phyloP scores from a whole-genome alignment of 2,888 invertebrate species.

The Campoletis raptor region DNA sequence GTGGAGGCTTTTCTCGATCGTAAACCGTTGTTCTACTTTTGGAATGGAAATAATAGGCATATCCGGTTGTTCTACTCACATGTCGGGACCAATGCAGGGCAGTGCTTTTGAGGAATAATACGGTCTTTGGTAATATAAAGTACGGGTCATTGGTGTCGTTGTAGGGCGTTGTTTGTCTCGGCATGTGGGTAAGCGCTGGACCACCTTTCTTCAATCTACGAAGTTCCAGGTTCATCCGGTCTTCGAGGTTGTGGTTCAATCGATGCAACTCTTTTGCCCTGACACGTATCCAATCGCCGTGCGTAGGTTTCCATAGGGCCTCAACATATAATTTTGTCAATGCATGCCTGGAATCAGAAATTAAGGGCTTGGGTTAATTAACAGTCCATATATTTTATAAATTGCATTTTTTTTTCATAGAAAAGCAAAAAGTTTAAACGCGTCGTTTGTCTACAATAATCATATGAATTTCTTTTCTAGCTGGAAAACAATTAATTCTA shows the following conservation, averaged over 20 bases:
- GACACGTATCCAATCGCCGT: conserved; percentile 65
- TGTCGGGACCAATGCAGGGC: conserved; percentile 75
- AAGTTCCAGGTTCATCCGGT: conserved; percentile 69
- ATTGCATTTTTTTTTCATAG: too few relatives aligned
- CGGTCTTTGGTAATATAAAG: conserved; percentile 74
- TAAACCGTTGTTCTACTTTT: conserved; percentile 57
- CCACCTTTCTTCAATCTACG: conserved; percentile 75
- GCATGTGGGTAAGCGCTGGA: conserved; percentile 55
- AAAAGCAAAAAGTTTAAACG: not conserved
- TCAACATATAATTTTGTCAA: conserved; percentile 89
- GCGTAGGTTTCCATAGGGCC: conserved; percentile 88
- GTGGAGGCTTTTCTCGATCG: conserved; percentile 70
- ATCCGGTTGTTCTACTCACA: conserved; percentile 69
- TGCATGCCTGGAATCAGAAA: conserved; percentile 82
- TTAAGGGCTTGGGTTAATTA: too few relatives aligned
- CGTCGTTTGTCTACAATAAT: too few relatives aligned
- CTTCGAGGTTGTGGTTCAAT: conserved; percentile 69
- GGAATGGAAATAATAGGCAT: conserved; percentile 75
- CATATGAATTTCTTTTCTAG: too few relatives aligned
- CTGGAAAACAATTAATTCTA: too few relatives aligned
- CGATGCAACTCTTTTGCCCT: conserved; percentile 77
- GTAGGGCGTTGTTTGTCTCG: conserved; percentile 34
- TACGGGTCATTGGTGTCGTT: conserved; percentile 71
- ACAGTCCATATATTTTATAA: too few relatives aligned
- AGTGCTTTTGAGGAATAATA: conserved; percentile 78